Evolutionary conservation across 2,888 invertebrate genomes (phyloP), one percentile per base, ranked within the genome.

Genomic region (Netelia melanura): DNA sequence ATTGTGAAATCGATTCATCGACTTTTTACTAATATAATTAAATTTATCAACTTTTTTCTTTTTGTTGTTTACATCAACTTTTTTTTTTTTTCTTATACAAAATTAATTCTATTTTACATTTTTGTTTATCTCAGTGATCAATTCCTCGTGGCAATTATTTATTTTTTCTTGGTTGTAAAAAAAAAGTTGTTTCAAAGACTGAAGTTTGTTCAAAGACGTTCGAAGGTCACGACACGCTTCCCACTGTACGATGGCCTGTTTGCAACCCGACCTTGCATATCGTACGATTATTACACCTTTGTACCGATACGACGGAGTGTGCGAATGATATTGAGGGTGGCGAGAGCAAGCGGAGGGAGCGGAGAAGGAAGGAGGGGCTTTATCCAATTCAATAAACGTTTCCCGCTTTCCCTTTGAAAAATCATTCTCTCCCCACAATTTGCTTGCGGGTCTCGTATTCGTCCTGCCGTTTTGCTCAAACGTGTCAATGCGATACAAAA

Each of bases 381-480:
- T 54, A 17, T 54, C 54, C 14, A 54, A 54, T 54, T 44, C 21
- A 70, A 81, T 71, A 70, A 70, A 78, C 76, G 70, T 85, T 88
- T 89, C 87, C 88, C 87, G 78, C 86, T 88, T 89, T 88, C 87
- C 61, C 74, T 82, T 67, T 14, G 6, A 83, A 38, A 68, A 82
- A 38, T 38, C 21, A 38, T 38, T 83, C 84, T 88, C 38, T 71
- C 17, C 5, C 30, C 14, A n/a, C n/a, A 68, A 58, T 56, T 56
- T 56, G 56, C 56, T 17, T 54, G 54, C 71, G 5, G 11, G 30
- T 25, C 71, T 17, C 56, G 43, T 71, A 54, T 11, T 8, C 17
- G n/a, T 30, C 14, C 30, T 30, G 30, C 14, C 38, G 30, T 62
- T 62, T 62, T 62, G 62, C 30, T 11, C 11, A 62, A 62, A 62